Evolutionary conservation across 37 sponge, comb jelly and placozoan species (phyloP).

Genomic region (Spongilla lacustris): DNA sequence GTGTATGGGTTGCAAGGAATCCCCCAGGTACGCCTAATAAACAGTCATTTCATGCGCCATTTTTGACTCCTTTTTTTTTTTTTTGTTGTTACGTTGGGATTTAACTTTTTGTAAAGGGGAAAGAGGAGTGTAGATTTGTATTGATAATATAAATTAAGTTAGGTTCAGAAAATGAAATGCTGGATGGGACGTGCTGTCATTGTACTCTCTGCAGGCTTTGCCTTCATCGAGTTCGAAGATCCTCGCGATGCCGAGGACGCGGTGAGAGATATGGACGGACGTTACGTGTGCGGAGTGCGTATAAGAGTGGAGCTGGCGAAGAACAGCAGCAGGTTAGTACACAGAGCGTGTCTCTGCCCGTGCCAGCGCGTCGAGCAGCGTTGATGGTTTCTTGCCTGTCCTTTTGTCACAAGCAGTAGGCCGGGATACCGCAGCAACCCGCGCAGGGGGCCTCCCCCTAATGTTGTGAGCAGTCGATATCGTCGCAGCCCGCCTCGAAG

Average conservation of each 20-base stretch:
- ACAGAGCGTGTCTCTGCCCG: not conserved
- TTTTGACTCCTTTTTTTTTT: not conserved
- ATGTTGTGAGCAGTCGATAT: constrained; percentile 19
- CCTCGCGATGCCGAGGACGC: constrained; percentile 94
- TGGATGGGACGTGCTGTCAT: too few species aligned
- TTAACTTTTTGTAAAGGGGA: too few species aligned
- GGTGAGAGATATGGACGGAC: constrained; percentile 88
- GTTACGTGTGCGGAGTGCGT: constrained; percentile 76
- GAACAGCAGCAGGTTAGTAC: constrained; percentile 52
- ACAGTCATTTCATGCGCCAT: not conserved
- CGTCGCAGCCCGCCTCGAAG: constrained; percentile 34
- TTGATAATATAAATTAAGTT: too few species aligned
- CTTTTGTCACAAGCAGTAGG: not conserved
- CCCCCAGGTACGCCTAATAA: constrained; percentile 71
- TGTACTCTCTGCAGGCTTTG: constrained; percentile 72
- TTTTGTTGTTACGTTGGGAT: not conserved
- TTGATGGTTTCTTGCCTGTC: too few species aligned
- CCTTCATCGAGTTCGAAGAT: constrained; percentile 96
- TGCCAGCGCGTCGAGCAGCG: too few species aligned
- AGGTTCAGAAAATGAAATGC: too few species aligned
- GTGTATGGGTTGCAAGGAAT: constrained; percentile 96
- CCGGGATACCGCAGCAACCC: not conserved
- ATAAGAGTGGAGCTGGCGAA: constrained; percentile 86
- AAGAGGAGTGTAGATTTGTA: too few species aligned
- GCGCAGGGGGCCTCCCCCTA: constrained; percentile 23